These are phyloP conservation scores for Apamea crenata DNA, from an alignment of 2,888 invertebrate genomes.

Conservation along the genomic window DNA sequence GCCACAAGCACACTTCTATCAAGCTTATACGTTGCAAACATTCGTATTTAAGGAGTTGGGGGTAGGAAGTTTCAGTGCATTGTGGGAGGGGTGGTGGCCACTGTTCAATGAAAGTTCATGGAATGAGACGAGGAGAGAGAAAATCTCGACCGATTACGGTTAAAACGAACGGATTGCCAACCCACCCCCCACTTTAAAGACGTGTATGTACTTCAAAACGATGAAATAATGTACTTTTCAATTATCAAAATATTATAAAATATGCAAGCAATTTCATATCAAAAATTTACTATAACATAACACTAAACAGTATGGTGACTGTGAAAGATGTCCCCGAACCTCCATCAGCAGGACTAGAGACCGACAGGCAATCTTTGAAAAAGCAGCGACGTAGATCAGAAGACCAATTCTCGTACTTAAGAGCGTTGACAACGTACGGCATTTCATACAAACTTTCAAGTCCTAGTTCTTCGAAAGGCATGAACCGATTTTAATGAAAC, in stretches of 20 bases:
- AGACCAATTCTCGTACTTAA: too few species aligned
- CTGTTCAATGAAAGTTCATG: neutral
- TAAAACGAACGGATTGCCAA: neutral
- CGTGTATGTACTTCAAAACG: neutral
- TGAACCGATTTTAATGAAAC: too few species aligned
- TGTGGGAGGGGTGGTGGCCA: neutral
- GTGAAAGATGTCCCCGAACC: neutral
- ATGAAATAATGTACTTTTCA: neutral
- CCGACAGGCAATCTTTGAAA: neutral
- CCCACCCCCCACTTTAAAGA: neutral
- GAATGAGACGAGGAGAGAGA: neutral
- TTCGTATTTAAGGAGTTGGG: slow-evolving; percentile 8
- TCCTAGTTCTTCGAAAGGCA: too few species aligned
- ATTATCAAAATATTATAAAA: neutral
- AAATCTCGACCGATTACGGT: neutral
- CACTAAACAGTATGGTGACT: neutral
- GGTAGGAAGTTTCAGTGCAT: slow-evolving; percentile 36
- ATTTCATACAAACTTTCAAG: too few species aligned
- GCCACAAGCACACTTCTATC: neutral
- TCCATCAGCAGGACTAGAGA: neutral
- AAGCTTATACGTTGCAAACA: slow-evolving; percentile 29
- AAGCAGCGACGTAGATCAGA: neutral
- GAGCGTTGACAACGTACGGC: too few species aligned
- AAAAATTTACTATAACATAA: neutral
- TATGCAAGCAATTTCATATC: neutral